Evolutionary conservation across 2,888 invertebrate species (phyloP).

Genomic region (Zonitis immaculata): DNA sequence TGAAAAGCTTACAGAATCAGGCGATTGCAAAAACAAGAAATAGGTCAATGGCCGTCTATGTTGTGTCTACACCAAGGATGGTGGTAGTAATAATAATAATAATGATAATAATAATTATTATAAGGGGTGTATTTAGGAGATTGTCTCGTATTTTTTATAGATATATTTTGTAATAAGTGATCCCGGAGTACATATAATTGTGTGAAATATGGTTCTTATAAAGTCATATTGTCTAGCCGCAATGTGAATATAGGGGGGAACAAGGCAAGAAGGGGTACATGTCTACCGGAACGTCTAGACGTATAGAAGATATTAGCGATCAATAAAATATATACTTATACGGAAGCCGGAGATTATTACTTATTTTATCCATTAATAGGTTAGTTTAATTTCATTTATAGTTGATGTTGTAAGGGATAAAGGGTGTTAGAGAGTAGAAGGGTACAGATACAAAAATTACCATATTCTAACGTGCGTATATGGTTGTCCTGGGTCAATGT

Average conservation of each 20-base stretch:
- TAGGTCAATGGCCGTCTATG: not conserved
- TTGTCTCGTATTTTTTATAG: no score
- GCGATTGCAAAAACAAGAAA: not conserved
- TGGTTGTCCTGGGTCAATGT: not conserved
- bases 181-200: no score
- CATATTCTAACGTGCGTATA: no score
- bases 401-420: no score
- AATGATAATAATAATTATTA: not conserved
- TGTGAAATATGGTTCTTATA: no score
- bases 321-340: conserved; percentile 15
- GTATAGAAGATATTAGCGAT: conserved; percentile 11
- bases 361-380: no score
- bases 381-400: no score
- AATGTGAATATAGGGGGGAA: not conserved
- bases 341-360: conserved; percentile 5
- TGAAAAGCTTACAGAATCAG: not conserved
- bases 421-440: no score
- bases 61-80: not conserved
- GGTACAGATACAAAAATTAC: no score
- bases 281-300: conserved; percentile 21
- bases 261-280: conserved; percentile 13
- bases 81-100: not conserved
- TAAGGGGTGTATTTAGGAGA: not conserved
- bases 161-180: no score
- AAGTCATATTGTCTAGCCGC: no score